Base-by-base conservation (phyloP, 2,113 vertebrate species). In the Pterophyllum scalare region DNA sequence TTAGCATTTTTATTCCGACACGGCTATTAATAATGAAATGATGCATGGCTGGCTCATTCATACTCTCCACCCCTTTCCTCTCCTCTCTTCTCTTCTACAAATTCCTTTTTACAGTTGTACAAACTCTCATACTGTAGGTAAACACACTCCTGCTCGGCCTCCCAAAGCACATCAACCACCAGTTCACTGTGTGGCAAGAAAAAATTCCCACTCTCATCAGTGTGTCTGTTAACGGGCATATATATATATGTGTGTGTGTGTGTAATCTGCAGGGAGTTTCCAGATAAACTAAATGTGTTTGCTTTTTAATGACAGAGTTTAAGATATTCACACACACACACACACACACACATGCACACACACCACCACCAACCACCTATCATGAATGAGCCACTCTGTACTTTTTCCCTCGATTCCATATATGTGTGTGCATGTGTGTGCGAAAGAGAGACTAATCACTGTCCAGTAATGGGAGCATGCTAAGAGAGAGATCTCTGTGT, bases 11-110 rank as follows among this genome's bases (percentile, higher is more conserved):
- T 94, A 94, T 91, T 90, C 91, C 83, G 93, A 91, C 94, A 90
- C 43, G 75, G 93, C 89, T 91, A 96, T 96, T 96, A 96, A 96
- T 95, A 96, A 95, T 95, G 93, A 93, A 94, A 94, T 94, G 93
- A 94, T 93, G 94, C 93, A 94, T 91, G 93, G 92, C 91, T 86
- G 86, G 88, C 87, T 88, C 87, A 87, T 89, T 90, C 84, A 81
- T 79, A 58, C 91, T 84, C 84, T 70, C 77, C 62, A 57, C 60
- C 72, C 64, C 70, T 40, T 43, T 24, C 33, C 59, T 35, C 26
- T n/a, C 77, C 31, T 54, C 59, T 75, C 59, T 35, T 80, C 82
- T 59, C 60, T 75, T 62, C 80, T 52, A 26, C 82, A 91, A 92
- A 93, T 92, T 92, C 89, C 90, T 84, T 83, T 75, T 88, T 88